Evolutionary conservation across 1,140 invertebrate species (phyloP).

Genomic region (Pomacea maculata): DNA sequence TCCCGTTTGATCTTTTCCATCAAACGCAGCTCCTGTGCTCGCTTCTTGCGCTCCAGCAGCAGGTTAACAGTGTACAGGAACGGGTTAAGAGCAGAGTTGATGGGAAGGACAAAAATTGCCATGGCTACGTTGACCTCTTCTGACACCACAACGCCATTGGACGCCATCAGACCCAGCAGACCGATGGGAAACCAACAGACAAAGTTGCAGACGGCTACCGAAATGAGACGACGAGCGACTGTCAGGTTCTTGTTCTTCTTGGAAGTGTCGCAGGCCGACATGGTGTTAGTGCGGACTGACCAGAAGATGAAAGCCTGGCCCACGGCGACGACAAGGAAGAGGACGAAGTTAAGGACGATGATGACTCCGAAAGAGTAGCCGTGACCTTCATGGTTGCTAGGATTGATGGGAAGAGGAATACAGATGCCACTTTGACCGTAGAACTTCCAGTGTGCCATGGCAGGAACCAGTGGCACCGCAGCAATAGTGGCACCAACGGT

Average conservation of each 20-base stretch:
- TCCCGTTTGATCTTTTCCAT: too few species aligned
- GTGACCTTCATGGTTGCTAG: constrained; percentile 18
- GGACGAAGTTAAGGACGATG: constrained; percentile 10
- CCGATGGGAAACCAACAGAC: constrained; percentile 24
- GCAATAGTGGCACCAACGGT: constrained; percentile 20
- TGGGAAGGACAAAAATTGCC: constrained; percentile 29
- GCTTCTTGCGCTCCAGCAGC: too few species aligned
- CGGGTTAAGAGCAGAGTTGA: constrained; percentile 33
- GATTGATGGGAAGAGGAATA: constrained; percentile 32
- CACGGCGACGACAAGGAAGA: constrained; percentile 26
- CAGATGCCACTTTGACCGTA: constrained; percentile 30
- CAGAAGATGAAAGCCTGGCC: constrained; percentile 32
- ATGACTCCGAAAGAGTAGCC: constrained; percentile 23
- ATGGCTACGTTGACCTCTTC: constrained; percentile 67
- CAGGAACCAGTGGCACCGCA: constrained; percentile 20
- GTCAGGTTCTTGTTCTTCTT: constrained; percentile 2
- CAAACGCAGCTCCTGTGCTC: too few species aligned
- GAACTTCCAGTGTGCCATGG: background rate
- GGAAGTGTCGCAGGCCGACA: too few species aligned
- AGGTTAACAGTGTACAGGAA: constrained; percentile 24
- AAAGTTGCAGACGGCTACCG: constrained; percentile 17
- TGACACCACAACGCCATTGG: background rate
- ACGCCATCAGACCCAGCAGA: constrained; percentile 7
- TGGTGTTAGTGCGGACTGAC: background rate
- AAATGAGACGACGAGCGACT: constrained; percentile 9